Conservation (phyloP, 2,888 invertebrate genomes). For the Encarsia formosa region DNA sequence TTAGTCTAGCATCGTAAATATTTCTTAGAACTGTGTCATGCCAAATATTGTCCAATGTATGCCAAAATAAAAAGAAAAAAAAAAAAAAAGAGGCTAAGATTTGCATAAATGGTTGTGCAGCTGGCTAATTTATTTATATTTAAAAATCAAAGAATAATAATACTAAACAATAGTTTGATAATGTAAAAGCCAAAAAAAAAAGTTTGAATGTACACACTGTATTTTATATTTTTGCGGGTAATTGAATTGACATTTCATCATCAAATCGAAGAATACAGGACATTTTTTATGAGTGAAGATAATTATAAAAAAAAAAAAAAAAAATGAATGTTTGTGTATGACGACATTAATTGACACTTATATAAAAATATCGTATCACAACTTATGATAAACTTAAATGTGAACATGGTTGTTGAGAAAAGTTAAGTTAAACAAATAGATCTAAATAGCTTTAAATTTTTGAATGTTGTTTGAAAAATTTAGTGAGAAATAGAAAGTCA, state of each 20-base stretch:
- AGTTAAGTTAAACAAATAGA: slow-evolving; percentile 14
- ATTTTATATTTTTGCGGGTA: slow-evolving; percentile 22
- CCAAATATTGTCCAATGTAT: slow-evolving; percentile 31
- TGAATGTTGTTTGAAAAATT: slow-evolving; percentile 13
- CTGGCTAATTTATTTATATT: slow-evolving; percentile 13
- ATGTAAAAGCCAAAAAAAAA: slow-evolving; percentile 8
- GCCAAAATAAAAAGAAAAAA: slow-evolving; percentile 17
- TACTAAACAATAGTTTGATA: slow-evolving; percentile 1
- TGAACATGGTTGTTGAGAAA: slow-evolving; percentile 21
- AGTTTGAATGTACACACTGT: slow-evolving; percentile 11
- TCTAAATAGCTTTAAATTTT: slow-evolving; percentile 10
- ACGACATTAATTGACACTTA: slow-evolving; percentile 18
- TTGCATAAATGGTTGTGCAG: slow-evolving; percentile 9
- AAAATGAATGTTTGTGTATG: slow-evolving; percentile 12
- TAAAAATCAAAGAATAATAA: slow-evolving; percentile 20
- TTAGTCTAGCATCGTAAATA: slow-evolving; percentile 20
- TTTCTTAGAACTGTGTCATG: slow-evolving; percentile 26
- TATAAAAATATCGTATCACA: slow-evolving; percentile 12
- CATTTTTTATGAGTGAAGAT: slow-evolving; percentile 18
- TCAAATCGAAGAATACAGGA: slow-evolving; percentile 7
- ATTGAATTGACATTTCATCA: slow-evolving; percentile 17
- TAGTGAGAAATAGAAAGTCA: slow-evolving; percentile 4
- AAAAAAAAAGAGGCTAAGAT: slow-evolving; percentile 7
- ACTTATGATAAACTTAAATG: slow-evolving; percentile 10
- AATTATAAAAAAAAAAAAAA: background rate